phyloP scores from a whole-genome alignment of 2,797 vertebrate species.

The Cyclopterus lumpus region DNA sequence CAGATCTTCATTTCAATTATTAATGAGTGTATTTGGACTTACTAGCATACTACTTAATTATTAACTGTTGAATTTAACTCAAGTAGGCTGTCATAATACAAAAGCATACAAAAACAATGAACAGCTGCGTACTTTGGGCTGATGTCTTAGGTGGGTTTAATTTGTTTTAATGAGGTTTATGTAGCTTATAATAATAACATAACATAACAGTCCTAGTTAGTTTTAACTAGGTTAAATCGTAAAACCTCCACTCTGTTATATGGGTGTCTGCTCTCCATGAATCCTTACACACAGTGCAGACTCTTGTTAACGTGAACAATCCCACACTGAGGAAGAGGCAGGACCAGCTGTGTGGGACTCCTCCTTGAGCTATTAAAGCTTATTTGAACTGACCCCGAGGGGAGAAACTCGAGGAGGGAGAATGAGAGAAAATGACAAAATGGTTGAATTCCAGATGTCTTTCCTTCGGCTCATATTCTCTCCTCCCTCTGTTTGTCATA shows the following conservation, averaged over 20 bases:
- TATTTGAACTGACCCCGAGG: constrained; percentile 27
- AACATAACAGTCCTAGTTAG: neutral
- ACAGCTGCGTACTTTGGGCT: neutral
- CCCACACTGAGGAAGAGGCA: neutral
- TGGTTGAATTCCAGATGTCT: constrained; percentile 13
- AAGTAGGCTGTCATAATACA: constrained; percentile 11
- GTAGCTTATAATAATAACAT: neutral
- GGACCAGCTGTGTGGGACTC: neutral
- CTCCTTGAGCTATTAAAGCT: constrained; percentile 19
- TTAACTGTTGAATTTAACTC: constrained; percentile 35
- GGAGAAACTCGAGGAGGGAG: neutral
- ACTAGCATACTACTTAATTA: no score
- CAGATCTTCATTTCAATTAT: neutral
- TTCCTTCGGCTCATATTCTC: neutral
- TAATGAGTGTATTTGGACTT: constrained; percentile 5
- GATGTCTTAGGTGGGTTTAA: neutral
- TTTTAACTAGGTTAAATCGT: neutral
- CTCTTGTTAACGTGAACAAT: neutral
- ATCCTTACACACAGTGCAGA: neutral
- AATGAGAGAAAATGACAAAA: constrained; percentile 4
- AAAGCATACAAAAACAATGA: constrained; percentile 27
- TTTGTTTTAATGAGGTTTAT: constrained; percentile 2
- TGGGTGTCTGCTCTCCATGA: neutral
- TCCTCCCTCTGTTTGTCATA: neutral
- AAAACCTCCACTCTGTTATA: neutral